Evolutionary conservation across 92 coral and sea anemone genomes (phyloP).

Genomic region (Galaxea fascicularis): DNA sequence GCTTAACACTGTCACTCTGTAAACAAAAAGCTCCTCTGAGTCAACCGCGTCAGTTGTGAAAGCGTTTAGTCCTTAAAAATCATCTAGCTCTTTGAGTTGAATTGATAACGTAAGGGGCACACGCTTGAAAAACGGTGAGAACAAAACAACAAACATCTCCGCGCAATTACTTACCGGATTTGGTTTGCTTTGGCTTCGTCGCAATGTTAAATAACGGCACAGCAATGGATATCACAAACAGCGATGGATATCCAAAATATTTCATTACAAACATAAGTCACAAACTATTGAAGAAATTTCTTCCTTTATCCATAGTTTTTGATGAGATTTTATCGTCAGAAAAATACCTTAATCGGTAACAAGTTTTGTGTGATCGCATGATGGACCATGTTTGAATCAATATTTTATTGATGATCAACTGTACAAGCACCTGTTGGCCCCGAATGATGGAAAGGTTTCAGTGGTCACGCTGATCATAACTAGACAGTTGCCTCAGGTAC

Average conservation of each 20-base stretch:
- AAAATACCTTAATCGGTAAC: conserved; percentile 12
- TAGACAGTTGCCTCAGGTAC: neutral
- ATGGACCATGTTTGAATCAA: conserved; percentile 17
- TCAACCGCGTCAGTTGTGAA: too few species aligned
- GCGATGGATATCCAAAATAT: neutral
- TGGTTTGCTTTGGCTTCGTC: conserved; percentile 20
- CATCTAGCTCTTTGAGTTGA: neutral
- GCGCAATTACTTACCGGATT: conserved; percentile 20
- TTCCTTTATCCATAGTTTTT: neutral
- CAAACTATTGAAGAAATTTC: neutral
- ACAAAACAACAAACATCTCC: neutral
- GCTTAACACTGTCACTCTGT: neutral
- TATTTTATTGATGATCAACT: conserved; percentile 5
- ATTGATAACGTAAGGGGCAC: neutral
- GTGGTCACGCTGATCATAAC: neutral
- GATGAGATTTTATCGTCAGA: neutral
- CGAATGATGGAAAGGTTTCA: neutral
- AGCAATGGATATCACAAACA: conserved; percentile 6
- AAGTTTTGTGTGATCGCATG: neutral
- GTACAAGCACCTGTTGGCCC: conserved; percentile 27
- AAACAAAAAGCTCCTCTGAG: too few species aligned
- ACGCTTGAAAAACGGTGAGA: too few species aligned
- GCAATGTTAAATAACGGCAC: conserved; percentile 11
- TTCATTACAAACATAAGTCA: neutral
- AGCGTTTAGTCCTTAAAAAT: too few species aligned